Conservation (phyloP, 2,888 invertebrate species). For the Phragmatobia fuliginosa region DNA sequence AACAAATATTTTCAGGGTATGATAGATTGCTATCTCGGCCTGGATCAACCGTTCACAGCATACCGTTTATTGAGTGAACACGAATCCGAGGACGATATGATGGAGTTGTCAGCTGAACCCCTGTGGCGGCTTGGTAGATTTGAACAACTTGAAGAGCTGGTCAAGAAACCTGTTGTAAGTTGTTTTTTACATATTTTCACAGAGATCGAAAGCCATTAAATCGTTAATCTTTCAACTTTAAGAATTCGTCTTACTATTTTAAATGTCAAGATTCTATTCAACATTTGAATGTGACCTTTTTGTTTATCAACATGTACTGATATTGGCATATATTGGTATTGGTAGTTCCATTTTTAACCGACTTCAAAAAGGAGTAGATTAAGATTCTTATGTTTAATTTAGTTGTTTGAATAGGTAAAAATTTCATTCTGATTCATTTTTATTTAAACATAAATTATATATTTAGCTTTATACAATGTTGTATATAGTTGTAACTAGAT, state of each 20-base stretch:
- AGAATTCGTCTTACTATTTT: background rate
- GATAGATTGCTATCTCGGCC: constrained; percentile 93
- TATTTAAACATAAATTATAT: no score
- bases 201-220: background rate
- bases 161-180: constrained; percentile 82
- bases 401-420: no score
- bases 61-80: constrained; percentile 89
- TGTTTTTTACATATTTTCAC: background rate
- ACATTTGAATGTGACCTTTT: background rate
- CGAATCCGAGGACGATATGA: constrained; percentile 86
- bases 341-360: no score
- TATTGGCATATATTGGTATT: no score
- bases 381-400: no score
- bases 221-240: background rate
- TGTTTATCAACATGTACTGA: no score
- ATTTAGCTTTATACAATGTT: no score
- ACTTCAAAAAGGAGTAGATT: no score
- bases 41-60: constrained; percentile 96
- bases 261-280: no score
- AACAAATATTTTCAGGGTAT: constrained; percentile 88
- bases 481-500: no score
- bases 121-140: constrained; percentile 95
- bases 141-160: constrained; percentile 90
- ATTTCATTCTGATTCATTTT: no score
- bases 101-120: constrained; percentile 92